These are phyloP conservation scores for Itoplectis maculator DNA, from an alignment of 2,888 invertebrate genomes.

Conservation along the genomic window DNA sequence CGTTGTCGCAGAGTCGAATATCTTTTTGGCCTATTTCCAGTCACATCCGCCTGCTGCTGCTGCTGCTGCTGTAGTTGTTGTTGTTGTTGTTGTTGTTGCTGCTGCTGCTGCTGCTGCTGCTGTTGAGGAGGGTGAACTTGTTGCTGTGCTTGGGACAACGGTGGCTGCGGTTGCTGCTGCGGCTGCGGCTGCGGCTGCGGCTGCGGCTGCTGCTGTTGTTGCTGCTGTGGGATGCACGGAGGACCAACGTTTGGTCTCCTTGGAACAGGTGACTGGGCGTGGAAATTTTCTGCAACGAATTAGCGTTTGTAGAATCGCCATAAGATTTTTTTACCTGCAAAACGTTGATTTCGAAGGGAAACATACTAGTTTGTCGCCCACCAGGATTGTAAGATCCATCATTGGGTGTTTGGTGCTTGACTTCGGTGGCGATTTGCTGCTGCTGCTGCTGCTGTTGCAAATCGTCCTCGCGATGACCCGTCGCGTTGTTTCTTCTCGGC, in stretches of 20 bases:
- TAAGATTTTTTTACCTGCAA: background rate
- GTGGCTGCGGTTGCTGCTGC: constrained; percentile 77
- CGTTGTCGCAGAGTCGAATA: constrained; percentile 89
- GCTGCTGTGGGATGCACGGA: constrained; percentile 83
- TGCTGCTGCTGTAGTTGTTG: constrained; percentile 70
- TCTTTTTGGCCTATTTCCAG: constrained; percentile 87
- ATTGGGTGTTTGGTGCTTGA: constrained; percentile 79
- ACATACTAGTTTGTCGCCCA: constrained; percentile 78
- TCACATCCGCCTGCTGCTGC: constrained; percentile 76
- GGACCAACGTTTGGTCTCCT: constrained; percentile 78
- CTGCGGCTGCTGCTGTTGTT: constrained; percentile 76
- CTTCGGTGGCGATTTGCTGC: constrained; percentile 79
- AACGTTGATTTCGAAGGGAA: background rate
- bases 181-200: constrained; percentile 80
- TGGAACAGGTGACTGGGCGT: constrained; percentile 80
- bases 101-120: constrained; percentile 77
- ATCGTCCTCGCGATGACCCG: constrained; percentile 76
- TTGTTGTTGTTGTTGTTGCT: constrained; percentile 79
- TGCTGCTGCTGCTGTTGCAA: constrained; percentile 78
- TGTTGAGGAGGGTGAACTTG: constrained; percentile 73
- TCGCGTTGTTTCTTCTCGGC: constrained; percentile 76
- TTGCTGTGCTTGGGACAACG: constrained; percentile 80
- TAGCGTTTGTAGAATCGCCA: background rate
- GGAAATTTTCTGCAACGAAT: constrained; percentile 79
- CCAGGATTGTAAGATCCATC: constrained; percentile 78